Evolutionary conservation across 1,140 invertebrate genomes (phyloP), one percentile per base, ranked within the genome.

Genomic region (Drosophila tristis): DNA sequence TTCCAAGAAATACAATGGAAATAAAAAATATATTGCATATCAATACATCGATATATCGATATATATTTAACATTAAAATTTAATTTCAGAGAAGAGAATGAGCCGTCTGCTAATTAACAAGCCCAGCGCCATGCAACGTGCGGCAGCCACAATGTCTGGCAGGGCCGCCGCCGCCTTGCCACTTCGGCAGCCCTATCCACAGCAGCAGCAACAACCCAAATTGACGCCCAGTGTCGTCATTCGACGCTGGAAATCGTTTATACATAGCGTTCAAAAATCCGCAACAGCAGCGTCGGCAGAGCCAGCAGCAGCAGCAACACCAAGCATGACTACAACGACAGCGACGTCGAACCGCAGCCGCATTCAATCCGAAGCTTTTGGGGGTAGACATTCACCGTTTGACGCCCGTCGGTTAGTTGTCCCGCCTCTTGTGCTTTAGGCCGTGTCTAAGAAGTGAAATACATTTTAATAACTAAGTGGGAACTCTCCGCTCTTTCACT

Each of bases 191-290:
- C 55, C 54, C 31, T 78, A 76, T 35, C 61, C 16, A 8, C 58
- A 60, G 55, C 65, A 64, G 49, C 81, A 78, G 31, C 81, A 86
- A 50, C 64, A 76, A 72, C 66, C 62, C 55, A 73, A 55, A 72
- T 53, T 72, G 26, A 48, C 74, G 47, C 9, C 74, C 49, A 76
- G 54, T 47, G 50, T 51, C 50, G 64, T 76, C 35, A 74, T 79
- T 63, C 84, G 79, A 16, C 84, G 84, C 79, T 87, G 84, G 84
- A 87, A 87, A 64, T 89, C 82, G 71, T 82, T 71, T 54, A 62
- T 89, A 74, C 80, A 82, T 72, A 76, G 71, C 57, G 61, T 43
- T 61, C 64, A 73, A 67, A 73, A 73, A 42, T 48, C 60, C 31
- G 35, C 56, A 49, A 48, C 62, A 48, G 68, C 62, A 13, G 35